phyloP scores from a whole-genome alignment of 92 coral and sea anemone genomes.

The Phenganax subtilis region DNA sequence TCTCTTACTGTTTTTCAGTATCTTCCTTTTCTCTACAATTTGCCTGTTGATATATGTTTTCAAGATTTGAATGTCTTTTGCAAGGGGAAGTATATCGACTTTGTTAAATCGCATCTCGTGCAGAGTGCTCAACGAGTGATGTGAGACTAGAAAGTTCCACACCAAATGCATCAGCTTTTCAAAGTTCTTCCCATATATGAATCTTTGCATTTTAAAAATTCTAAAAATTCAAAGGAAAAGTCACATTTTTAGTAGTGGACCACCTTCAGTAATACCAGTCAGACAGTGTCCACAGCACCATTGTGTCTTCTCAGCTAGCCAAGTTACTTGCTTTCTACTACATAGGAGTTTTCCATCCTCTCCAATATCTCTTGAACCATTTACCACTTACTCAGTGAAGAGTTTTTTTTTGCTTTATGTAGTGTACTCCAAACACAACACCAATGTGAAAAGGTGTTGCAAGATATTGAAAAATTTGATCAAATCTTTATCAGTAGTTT shows the following conservation, averaged over 20 bases:
- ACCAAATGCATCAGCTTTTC: constrained; percentile 44
- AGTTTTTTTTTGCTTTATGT: neutral
- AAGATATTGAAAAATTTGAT: constrained; percentile 28
- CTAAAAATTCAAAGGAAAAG: no score
- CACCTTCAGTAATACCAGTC: no score
- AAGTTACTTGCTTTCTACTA: no score
- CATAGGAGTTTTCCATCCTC: no score
- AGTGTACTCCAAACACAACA: constrained; percentile 52
- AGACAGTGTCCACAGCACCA: no score
- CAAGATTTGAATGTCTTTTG: neutral
- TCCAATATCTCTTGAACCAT: no score
- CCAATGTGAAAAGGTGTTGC: constrained; percentile 40
- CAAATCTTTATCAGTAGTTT: constrained; percentile 2
- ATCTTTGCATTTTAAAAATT: no score
- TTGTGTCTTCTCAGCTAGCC: no score
- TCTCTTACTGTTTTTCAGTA: neutral
- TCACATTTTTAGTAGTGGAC: no score
- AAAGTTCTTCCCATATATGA: constrained; percentile 22
- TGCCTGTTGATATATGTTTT: neutral
- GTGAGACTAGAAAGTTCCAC: constrained; percentile 44
- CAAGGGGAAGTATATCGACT: constrained; percentile 16
- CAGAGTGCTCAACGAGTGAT: constrained; percentile 42
- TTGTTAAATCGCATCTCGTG: constrained; percentile 18
- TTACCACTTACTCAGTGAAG: no score
- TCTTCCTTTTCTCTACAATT: neutral